Evolutionary conservation across 2,888 invertebrate genomes (phyloP).

Genomic region (Yponomeuta malinellus): DNA sequence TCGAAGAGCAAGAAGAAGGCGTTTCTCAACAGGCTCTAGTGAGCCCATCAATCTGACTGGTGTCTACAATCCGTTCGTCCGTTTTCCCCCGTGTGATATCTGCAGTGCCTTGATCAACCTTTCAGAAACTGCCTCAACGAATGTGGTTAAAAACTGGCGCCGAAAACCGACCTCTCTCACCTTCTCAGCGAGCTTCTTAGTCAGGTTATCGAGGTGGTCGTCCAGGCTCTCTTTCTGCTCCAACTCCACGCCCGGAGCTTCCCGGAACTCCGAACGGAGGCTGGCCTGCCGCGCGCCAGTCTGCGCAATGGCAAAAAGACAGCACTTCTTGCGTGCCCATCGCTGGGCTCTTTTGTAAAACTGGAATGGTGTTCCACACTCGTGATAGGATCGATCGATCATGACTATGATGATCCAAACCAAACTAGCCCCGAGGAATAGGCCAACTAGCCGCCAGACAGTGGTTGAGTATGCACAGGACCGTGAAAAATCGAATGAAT

Average conservation of each 20-base stretch:
- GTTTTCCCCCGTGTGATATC: no score
- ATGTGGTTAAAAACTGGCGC: background rate
- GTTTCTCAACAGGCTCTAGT: no score
- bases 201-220: constrained; percentile 58
- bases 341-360: background rate
- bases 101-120: no score
- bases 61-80: no score
- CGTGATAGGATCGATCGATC: background rate
- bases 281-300: constrained; percentile 47
- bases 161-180: constrained; percentile 27
- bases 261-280: constrained; percentile 57
- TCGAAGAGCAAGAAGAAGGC: no score
- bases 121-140: background rate
- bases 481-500: no score
- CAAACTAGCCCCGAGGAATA: background rate
- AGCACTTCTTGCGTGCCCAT: background rate
- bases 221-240: constrained; percentile 65
- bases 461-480: no score
- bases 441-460: no score
- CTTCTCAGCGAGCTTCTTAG: constrained; percentile 64
- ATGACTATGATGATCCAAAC: background rate
- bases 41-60: no score
- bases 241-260: constrained; percentile 49
- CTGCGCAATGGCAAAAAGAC: background rate
- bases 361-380: background rate